Percentiles rank a stretch among this genome's conserved stretches.
Conservation (phyloP, 1,140 invertebrate genomes). For the Stegodyphus mimosarum region DNA sequence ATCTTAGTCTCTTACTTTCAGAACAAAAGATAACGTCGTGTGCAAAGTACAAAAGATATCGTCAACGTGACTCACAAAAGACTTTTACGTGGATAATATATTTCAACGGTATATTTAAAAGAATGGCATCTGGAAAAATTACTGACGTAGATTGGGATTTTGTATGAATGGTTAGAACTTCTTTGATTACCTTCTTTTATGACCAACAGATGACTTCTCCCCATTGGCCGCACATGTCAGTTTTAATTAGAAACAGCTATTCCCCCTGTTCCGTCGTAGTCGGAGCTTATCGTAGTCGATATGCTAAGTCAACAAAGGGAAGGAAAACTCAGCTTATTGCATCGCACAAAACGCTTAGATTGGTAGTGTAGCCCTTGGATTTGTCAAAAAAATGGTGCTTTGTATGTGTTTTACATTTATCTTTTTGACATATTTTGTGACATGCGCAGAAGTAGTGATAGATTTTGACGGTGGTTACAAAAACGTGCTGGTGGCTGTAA, state of each 20-base stretch:
- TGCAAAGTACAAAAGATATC: conserved; percentile 30
- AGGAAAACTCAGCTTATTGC: not conserved
- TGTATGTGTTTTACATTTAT: not conserved
- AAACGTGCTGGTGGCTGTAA: conserved; percentile 20
- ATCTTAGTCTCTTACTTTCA: not conserved
- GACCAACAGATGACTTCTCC: not conserved
- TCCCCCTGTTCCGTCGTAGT: not conserved
- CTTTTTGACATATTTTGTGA: not conserved
- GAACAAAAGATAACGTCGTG: conserved; percentile 40
- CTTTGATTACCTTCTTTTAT: not conserved
- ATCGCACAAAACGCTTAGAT: not conserved
- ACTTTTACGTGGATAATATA: too few relatives aligned
- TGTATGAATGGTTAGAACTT: too few relatives aligned
- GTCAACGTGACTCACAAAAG: conserved; percentile 21
- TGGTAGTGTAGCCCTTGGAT: not conserved
- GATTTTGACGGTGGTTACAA: conserved; percentile 29
- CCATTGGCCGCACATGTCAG: conserved; percentile 2
- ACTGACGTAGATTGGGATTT: not conserved
- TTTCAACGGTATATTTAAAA: not conserved
- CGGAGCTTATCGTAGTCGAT: conserved; percentile 17
- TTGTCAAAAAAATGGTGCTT: conserved; percentile 3
- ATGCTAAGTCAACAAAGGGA: conserved; percentile 37
- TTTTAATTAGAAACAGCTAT: conserved; percentile 15
- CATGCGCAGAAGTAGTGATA: conserved; percentile 13
- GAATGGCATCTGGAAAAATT: not conserved